Conservation (phyloP, 53 echinoderm and acorn worm genomes). For the Mesocentrotus franciscanus region DNA sequence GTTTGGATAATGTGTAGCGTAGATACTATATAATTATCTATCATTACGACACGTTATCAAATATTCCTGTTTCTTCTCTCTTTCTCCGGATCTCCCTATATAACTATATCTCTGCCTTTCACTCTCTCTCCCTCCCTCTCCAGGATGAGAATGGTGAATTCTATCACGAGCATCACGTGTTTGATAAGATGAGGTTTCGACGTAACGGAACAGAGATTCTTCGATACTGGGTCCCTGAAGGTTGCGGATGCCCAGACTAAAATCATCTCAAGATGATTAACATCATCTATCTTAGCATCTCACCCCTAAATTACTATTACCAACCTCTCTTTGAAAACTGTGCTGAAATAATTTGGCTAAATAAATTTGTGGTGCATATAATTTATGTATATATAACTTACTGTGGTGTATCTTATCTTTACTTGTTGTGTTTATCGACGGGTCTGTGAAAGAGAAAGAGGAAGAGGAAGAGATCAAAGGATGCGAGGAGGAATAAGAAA, state of each 20-base stretch:
- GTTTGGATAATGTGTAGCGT: no score
- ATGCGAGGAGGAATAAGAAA: no score
- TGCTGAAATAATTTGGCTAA: neutral
- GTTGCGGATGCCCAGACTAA: slow-evolving; percentile 18
- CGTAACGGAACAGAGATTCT: slow-evolving; percentile 28
- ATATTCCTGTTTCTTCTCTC: no score
- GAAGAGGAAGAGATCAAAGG: no score
- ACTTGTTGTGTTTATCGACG: neutral
- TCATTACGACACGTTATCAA: no score
- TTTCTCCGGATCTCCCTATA: no score
- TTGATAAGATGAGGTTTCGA: slow-evolving; percentile 46
- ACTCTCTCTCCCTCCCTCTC: neutral
- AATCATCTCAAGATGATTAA: neutral
- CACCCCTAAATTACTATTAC: neutral
- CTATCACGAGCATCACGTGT: slow-evolving; percentile 45
- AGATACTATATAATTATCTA: no score
- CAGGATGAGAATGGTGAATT: slow-evolving; percentile 50
- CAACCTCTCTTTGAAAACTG: neutral
- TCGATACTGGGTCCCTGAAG: slow-evolving; percentile 49
- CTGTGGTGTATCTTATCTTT: neutral
- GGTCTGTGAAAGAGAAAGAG: neutral
- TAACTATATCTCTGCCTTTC: neutral
- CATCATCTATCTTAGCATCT: neutral
- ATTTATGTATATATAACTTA: neutral
- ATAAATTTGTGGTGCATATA: neutral